Evolutionary conservation across 2,797 vertebrate genomes (phyloP), one percentile per base, ranked within the genome.

Genomic region (Protosalanx chinensis): DNA sequence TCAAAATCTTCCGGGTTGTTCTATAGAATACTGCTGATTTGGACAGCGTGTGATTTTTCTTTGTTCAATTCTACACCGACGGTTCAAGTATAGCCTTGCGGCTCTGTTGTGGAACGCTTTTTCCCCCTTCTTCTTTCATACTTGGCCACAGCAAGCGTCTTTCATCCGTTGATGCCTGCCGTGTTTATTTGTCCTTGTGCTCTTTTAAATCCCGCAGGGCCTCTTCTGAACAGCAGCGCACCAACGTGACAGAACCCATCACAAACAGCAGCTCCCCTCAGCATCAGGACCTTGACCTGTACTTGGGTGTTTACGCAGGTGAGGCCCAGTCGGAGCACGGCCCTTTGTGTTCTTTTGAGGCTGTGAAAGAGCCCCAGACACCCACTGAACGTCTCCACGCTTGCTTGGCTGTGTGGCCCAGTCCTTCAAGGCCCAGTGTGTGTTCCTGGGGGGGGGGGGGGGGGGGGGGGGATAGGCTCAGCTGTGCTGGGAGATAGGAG

Each of bases 221-320:
- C 76, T 89, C 90, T 81, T 89, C 90, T 81, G 83, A 91, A 86
- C 89, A 90, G 86, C 87, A 81, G 78, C 83, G 74, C 82, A 85
- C 90, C 78, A 86, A 88, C 86, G 85, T 71, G 71, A 76, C 61
- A 30, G 61, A 62, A 53, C 0, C 4, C 51, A n/a, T 53, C 60
- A 32, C 20, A 58, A 60, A 72, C 30, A 32, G 64, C 37, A 56
- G 86, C 85, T 53, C 79, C 73, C 81, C 85, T 0, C 81, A 71
- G 72, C 85, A 82, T 77, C 88, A 94, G 80, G 93, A 95, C 91
- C 93, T 95, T 90, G 89, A 85, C 88, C 94, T 94, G 86, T 95
- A 94, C 87, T 93, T 96, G 86, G 93, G 93, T 89, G 93, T 95
- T 90, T 97, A 95, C 65, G 91, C 95, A 95, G 95, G 96, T 98